phyloP scores from a whole-genome alignment of 2,113 vertebrate species.

The Malurus cyaneus region DNA sequence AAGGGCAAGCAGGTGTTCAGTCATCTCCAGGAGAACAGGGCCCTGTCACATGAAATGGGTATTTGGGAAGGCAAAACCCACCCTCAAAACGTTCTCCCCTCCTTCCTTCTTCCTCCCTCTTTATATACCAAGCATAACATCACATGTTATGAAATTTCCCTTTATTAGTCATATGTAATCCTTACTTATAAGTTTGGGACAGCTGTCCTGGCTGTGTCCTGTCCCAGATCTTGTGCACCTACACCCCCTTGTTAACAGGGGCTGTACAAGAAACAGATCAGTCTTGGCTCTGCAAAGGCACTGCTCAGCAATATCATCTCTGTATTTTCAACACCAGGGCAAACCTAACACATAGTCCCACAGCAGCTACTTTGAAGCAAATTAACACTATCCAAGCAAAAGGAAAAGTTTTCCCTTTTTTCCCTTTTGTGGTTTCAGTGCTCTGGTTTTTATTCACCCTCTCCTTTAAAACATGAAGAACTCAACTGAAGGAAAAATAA shows the following conservation, averaged over 20 bases:
- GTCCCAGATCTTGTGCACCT: background rate
- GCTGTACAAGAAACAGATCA: background rate
- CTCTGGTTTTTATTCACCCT: background rate
- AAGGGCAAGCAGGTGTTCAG: background rate
- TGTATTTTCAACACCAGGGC: background rate
- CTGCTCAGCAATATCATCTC: background rate
- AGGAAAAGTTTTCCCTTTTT: background rate
- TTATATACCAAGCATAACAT: background rate
- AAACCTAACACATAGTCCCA: background rate
- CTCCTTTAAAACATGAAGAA: background rate
- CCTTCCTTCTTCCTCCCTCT: accelerated
- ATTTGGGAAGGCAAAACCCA: background rate
- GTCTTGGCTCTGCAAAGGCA: background rate
- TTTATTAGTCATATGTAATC: background rate
- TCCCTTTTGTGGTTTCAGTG: background rate
- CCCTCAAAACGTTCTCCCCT: background rate
- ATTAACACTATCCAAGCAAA: background rate
- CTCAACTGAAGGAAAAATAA: background rate
- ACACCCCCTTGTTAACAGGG: background rate
- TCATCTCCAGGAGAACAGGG: background rate
- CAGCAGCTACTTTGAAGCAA: background rate
- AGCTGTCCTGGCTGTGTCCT: background rate
- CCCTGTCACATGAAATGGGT: background rate
- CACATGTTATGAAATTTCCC: background rate
- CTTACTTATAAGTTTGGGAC: background rate